A percentile compares a stretch with the other conserved stretches of the same genome.
Evolutionary conservation across 1,140 invertebrate species (phyloP).

Genomic region (Rhopalosiphum padi): DNA sequence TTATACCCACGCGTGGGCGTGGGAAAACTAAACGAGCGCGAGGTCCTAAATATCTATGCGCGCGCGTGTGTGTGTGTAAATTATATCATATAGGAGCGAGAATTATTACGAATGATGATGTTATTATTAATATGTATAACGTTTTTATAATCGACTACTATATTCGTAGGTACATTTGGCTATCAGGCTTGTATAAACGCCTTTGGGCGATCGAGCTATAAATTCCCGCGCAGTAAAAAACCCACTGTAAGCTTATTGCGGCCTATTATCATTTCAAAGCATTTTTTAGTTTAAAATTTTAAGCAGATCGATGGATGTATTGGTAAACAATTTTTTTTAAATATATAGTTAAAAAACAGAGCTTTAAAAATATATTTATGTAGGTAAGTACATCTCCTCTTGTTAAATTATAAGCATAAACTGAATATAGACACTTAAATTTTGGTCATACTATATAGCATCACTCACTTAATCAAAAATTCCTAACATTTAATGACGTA

Average conservation of each 20-base stretch:
- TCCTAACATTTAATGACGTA: too few relatives aligned
- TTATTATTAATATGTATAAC: background rate
- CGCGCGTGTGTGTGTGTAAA: background rate
- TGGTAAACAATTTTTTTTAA: background rate
- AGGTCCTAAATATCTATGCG: background rate
- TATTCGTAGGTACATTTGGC: background rate
- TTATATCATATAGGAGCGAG: background rate
- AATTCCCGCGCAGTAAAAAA: background rate
- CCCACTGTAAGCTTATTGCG: background rate
- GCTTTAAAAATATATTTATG: too few relatives aligned
- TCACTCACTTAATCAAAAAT: too few relatives aligned
- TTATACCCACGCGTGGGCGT: background rate
- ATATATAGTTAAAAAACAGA: too few relatives aligned
- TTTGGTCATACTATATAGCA: too few relatives aligned
- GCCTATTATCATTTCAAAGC: background rate
- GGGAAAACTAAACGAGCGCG: background rate
- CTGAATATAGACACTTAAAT: too few relatives aligned
- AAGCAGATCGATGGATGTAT: background rate
- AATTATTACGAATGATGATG: constrained; percentile 10
- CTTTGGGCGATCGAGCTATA: background rate
- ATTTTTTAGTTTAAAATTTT: background rate
- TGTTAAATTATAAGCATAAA: too few relatives aligned
- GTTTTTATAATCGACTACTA: background rate
- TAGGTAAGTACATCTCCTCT: too few relatives aligned
- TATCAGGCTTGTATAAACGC: background rate